These are phyloP conservation scores for Dendronephthya gigantea DNA, from an alignment of 64 coral and sea anemone species.

Conservation along the genomic window DNA sequence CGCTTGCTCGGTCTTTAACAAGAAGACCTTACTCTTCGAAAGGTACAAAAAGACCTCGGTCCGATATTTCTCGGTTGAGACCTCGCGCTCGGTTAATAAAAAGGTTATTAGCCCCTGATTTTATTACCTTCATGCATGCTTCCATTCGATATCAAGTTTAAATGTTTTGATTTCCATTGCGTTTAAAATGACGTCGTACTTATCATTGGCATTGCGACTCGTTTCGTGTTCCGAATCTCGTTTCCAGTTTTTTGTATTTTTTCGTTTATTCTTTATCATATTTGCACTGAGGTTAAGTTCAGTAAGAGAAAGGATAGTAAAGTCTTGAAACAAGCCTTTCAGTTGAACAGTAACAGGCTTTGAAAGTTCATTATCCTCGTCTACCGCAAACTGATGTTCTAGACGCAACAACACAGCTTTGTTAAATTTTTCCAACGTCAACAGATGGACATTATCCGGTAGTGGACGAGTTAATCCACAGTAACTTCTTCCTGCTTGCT, in stretches of 20 bases:
- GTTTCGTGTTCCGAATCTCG: no score
- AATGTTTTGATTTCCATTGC: background rate
- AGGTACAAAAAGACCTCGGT: no score
- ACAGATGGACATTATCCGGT: slow-evolving; percentile 65
- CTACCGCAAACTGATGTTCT: slow-evolving; percentile 78
- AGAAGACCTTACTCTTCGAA: no score
- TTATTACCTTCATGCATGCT: no score
- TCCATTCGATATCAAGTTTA: background rate
- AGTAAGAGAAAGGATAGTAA: slow-evolving; percentile 52
- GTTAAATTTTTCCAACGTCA: slow-evolving; percentile 76
- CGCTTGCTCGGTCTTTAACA: no score
- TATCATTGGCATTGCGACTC: background rate
- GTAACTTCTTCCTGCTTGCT: background rate
- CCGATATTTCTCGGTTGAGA: no score
- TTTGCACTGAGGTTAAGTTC: slow-evolving; percentile 76
- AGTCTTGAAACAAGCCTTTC: slow-evolving; percentile 52
- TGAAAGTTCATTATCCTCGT: slow-evolving; percentile 66
- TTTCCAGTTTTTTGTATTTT: no score
- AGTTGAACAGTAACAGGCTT: slow-evolving; percentile 60
- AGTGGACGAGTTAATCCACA: slow-evolving; percentile 53
- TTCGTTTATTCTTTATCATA: background rate
- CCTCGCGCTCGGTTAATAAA: no score
- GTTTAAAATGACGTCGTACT: background rate
- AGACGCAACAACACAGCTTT: slow-evolving; percentile 55
- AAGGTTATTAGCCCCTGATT: no score